These are phyloP conservation scores for Anoura caudifer DNA, from an alignment of 2,113 vertebrate species.

Conservation along the genomic window DNA sequence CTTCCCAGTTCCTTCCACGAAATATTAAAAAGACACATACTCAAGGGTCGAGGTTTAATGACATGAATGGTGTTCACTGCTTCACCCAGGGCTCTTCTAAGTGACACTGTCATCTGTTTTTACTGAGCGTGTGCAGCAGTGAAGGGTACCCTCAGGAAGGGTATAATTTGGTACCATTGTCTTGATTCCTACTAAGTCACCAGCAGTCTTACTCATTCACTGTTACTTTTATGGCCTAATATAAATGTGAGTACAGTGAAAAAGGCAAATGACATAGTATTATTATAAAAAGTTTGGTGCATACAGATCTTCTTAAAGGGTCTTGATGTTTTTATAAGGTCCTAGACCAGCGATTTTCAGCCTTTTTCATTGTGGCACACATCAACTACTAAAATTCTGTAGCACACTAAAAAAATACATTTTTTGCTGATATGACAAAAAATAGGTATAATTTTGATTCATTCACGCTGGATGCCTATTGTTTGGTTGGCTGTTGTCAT, in stretches of 20 bases:
- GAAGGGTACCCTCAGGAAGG: neutral
- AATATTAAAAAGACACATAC: neutral
- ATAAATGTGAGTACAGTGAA: neutral
- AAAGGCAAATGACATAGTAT: neutral
- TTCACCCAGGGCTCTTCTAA: neutral
- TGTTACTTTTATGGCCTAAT: neutral
- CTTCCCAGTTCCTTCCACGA: neutral
- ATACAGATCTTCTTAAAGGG: neutral
- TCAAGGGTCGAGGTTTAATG: neutral
- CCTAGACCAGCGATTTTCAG: neutral
- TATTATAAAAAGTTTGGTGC: neutral
- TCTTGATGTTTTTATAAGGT: neutral
- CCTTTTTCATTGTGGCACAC: too few relatives aligned
- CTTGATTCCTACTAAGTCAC: neutral
- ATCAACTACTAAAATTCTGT: too few relatives aligned
- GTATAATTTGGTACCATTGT: neutral
- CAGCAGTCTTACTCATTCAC: neutral
- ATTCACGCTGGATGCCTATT: neutral
- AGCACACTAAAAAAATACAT: too few relatives aligned
- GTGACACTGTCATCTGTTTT: neutral
- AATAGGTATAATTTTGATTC: neutral
- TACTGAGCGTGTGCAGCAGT: neutral
- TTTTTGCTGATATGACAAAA: neutral
- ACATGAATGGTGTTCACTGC: neutral
- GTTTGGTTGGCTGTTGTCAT: neutral